Percentiles rank a stretch among this genome's conserved stretches.
Conservation (phyloP, 2,113 vertebrate genomes). For the Coturnix japonica region DNA sequence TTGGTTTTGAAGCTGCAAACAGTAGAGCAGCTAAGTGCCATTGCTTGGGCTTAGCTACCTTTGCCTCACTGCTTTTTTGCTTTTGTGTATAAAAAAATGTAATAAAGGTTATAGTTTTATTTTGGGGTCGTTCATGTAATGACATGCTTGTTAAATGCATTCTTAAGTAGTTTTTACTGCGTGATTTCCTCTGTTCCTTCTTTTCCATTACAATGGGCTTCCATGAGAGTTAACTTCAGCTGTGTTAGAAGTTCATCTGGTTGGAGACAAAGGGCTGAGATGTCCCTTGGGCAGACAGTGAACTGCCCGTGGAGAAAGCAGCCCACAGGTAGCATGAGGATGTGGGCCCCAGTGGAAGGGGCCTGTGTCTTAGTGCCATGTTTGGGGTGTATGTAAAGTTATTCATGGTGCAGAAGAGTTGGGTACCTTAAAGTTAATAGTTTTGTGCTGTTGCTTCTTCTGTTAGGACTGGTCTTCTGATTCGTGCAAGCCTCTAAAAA, state of each 20-base stretch:
- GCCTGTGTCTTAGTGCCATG: not conserved
- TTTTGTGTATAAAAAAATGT: not conserved
- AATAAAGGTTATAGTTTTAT: not conserved
- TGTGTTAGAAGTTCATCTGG: not conserved
- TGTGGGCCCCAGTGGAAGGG: not conserved
- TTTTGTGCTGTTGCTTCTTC: fast-evolving
- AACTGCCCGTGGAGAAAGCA: not conserved
- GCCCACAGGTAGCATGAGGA: not conserved
- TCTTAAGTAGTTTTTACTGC: not conserved
- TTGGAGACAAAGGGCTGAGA: not conserved
- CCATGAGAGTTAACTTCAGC: not conserved
- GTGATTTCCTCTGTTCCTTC: not conserved
- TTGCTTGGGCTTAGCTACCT: not conserved
- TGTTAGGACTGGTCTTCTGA: not conserved
- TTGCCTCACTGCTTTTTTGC: not conserved
- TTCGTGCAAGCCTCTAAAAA: not conserved
- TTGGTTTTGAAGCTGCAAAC: not conserved
- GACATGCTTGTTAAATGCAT: not conserved
- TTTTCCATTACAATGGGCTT: not conserved
- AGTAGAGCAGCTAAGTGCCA: not conserved
- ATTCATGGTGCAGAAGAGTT: not conserved
- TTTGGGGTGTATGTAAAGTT: not conserved
- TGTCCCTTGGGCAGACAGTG: not conserved
- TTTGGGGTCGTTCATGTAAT: not conserved
- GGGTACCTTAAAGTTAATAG: not conserved